phyloP scores from a whole-genome alignment of 2,113 vertebrate genomes.

The Dasypus novemcinctus region DNA sequence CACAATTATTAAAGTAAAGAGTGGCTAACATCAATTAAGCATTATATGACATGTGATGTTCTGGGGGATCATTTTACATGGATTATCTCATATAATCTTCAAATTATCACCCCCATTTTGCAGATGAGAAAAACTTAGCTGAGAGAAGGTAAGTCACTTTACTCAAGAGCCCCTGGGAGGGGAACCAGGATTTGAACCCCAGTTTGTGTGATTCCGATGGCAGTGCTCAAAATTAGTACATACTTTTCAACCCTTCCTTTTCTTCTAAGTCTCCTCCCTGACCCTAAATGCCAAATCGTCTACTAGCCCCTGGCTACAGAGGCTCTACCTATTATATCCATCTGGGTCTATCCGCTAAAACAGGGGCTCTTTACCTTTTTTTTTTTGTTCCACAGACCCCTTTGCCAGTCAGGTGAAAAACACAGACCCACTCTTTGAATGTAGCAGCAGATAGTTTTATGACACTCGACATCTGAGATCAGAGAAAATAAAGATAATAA shows the following conservation, averaged over 20 bases:
- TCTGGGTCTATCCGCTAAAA: neutral
- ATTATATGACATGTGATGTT: neutral
- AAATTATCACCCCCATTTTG: neutral
- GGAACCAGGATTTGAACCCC: neutral
- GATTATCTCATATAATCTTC: conserved; percentile 21
- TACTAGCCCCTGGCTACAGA: neutral
- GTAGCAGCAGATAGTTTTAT: too few species aligned
- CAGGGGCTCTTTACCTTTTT: neutral
- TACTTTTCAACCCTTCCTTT: conserved; percentile 30
- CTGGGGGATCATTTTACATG: neutral
- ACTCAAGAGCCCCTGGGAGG: neutral
- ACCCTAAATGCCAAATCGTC: neutral
- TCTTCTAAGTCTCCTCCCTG: neutral
- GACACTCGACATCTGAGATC: too few species aligned
- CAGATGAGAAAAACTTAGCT: neutral
- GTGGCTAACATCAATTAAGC: neutral
- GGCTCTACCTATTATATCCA: neutral
- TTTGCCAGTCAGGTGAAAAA: too few species aligned
- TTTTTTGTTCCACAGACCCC: neutral
- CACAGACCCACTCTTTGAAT: too few species aligned
- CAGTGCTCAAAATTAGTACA: neutral
- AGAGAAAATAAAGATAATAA: neutral
- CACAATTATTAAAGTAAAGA: conserved; percentile 17
- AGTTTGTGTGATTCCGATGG: neutral
- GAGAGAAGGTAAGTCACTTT: conserved; percentile 4